These are phyloP conservation scores for Drosophila fungiperda DNA, from an alignment of 2,888 invertebrate species.

Conservation along the genomic window DNA sequence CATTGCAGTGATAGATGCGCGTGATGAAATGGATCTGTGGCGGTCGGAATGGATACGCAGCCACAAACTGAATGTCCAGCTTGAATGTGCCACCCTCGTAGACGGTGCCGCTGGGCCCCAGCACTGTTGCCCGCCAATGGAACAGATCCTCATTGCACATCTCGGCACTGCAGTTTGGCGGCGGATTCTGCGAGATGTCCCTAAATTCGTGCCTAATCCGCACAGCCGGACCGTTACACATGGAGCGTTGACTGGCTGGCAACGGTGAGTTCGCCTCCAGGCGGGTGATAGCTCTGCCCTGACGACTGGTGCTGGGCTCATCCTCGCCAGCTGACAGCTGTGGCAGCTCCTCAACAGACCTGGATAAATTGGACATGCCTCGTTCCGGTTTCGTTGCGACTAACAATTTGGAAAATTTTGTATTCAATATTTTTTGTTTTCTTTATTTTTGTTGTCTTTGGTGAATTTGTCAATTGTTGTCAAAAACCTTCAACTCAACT, in stretches of 20 bases:
- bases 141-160: conserved; percentile 49
- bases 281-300: neutral
- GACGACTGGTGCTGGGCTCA: conserved; percentile 46
- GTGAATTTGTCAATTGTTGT: conserved; percentile 17
- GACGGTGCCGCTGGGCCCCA: conserved; percentile 55
- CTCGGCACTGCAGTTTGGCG: conserved; percentile 69
- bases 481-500: neutral
- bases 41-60: conserved; percentile 65
- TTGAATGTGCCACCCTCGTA: conserved; percentile 65
- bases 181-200: conserved; percentile 61
- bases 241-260: neutral
- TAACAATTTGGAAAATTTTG: conserved; percentile 28
- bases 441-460: conserved; percentile 3
- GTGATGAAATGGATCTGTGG: conserved; percentile 64
- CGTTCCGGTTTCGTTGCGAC: neutral
- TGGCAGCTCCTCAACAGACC: conserved; percentile 3
- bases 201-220: conserved; percentile 53
- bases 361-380: conserved; percentile 30
- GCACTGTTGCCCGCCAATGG: conserved; percentile 57
- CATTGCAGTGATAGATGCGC: conserved; percentile 72
- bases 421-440: conserved; percentile 8
- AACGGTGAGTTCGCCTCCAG: neutral
- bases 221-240: neutral
- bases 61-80: conserved; percentile 62
- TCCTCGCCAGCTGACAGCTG: conserved; percentile 24